Percentiles rank a stretch among this genome's conserved stretches.
Conservation (phyloP, 1,140 invertebrate genomes). For the Ceratina japonica region DNA sequence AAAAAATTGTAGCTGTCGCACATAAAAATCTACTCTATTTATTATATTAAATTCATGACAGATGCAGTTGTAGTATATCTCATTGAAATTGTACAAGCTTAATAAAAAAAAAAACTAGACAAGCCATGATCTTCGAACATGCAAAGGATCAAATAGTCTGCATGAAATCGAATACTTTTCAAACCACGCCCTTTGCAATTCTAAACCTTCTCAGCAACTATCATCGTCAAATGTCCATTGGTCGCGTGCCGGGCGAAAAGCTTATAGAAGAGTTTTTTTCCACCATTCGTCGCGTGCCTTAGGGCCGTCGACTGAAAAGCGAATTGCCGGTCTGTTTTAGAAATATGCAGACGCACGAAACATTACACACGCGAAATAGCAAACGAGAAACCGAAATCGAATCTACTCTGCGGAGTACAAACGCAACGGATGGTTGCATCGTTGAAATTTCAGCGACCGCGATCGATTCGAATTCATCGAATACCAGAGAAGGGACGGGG, state of each 20-base stretch:
- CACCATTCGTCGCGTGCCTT: constrained; percentile 59
- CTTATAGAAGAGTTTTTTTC: constrained; percentile 47
- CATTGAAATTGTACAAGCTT: too few species aligned
- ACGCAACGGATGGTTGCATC: background rate
- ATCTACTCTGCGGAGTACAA: background rate
- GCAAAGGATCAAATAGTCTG: too few species aligned
- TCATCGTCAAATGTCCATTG: background rate
- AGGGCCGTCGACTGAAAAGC: constrained; percentile 13
- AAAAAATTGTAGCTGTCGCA: too few species aligned
- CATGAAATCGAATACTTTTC: too few species aligned
- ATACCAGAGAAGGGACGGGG: constrained; percentile 2
- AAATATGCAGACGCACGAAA: constrained; percentile 54
- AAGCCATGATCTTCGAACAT: too few species aligned
- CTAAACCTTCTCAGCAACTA: too few species aligned
- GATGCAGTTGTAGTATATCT: too few species aligned
- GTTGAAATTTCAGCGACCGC: constrained; percentile 26
- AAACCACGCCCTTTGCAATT: too few species aligned
- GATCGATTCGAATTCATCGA: constrained; percentile 40
- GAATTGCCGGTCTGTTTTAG: constrained; percentile 34
- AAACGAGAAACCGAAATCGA: constrained; percentile 4
- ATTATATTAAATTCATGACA: too few species aligned
- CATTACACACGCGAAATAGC: constrained; percentile 51
- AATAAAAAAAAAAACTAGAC: too few species aligned
- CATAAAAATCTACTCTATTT: too few species aligned
- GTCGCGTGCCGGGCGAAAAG: constrained; percentile 46